Conservation (phyloP, 2,113 vertebrate species). For the Pelodiscus sinensis region DNA sequence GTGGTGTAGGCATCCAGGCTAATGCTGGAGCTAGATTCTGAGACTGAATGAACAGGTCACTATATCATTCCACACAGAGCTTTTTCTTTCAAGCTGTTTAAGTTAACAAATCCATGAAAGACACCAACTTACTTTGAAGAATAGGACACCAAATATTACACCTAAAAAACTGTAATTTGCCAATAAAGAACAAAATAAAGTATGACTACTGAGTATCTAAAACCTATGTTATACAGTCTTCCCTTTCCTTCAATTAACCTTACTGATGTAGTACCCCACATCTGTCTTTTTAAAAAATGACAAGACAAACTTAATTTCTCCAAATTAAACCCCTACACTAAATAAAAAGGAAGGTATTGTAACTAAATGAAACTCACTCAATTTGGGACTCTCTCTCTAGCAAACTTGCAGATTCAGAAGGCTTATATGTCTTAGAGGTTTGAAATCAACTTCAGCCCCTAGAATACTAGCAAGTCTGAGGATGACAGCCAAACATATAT, state of each 20-base stretch:
- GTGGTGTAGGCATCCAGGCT: background rate
- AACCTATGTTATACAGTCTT: background rate
- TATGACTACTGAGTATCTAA: background rate
- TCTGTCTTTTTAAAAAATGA: background rate
- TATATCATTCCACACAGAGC: background rate
- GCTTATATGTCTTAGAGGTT: background rate
- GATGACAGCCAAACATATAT: background rate
- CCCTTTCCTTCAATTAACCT: background rate
- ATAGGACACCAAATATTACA: background rate
- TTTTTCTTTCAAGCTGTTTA: too few relatives aligned
- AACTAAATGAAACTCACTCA: background rate
- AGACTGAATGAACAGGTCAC: background rate
- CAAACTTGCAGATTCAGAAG: background rate
- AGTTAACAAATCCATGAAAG: background rate
- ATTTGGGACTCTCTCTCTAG: background rate
- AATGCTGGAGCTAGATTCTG: background rate
- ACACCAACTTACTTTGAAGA: background rate
- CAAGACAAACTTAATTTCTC: background rate
- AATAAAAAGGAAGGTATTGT: background rate
- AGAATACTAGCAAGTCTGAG: background rate
- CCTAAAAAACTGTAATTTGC: background rate
- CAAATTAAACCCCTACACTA: background rate
- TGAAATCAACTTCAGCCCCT: background rate
- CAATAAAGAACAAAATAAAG: background rate
- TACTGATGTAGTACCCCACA: background rate